A percentile compares a stretch with the other conserved stretches of the same genome.
Conservation (phyloP, 2,888 invertebrate species). For the Invenusta paracnida region DNA sequence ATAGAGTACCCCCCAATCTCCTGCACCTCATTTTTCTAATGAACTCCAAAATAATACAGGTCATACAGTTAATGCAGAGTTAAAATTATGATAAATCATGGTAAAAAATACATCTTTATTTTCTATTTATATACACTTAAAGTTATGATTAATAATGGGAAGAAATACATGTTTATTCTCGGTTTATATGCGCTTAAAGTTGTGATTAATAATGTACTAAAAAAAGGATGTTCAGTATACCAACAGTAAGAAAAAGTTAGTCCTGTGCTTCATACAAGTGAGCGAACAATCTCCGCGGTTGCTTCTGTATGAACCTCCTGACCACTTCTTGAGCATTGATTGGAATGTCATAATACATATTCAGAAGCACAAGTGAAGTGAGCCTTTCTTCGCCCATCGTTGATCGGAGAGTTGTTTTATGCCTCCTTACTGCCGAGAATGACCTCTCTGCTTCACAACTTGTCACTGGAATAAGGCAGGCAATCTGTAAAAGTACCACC, state of each 20-base stretch:
- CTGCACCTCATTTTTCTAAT: neutral
- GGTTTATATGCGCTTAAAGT: neutral
- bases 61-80: neutral
- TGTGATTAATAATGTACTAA: neutral
- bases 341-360: constrained; percentile 19
- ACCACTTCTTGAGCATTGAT: constrained; percentile 16
- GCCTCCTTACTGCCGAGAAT: constrained; percentile 30
- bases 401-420: constrained; percentile 28
- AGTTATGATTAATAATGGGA: neutral
- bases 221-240: neutral
- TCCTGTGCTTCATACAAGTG: neutral
- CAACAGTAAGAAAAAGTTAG: neutral
- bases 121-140: neutral
- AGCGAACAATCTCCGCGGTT: constrained; percentile 9
- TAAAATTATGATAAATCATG: neutral
- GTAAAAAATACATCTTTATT: neutral
- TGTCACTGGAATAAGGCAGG: constrained; percentile 30
- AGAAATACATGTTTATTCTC: neutral
- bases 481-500: constrained; percentile 17
- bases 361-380: constrained; percentile 14
- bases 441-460: constrained; percentile 35
- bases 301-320: neutral
- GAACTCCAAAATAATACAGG: neutral
- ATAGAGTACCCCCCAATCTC: neutral
- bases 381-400: constrained; percentile 37